Evolutionary conservation across 2,888 invertebrate species (phyloP).

Genomic region (Drosophila pseudotalamancana): DNA sequence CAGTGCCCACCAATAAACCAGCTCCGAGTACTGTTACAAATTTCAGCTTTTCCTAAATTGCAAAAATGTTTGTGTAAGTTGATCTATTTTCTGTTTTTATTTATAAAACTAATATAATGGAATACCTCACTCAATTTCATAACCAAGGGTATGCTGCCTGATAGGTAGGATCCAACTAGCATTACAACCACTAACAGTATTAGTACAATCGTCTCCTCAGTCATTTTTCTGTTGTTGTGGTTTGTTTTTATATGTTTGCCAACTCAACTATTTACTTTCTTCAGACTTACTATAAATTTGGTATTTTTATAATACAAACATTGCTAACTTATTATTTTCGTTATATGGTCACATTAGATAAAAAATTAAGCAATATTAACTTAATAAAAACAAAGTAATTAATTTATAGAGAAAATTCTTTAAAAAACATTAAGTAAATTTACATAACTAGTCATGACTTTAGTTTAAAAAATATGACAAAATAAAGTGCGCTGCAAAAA

Average conservation of each 20-base stretch:
- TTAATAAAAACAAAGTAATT: neutral
- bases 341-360: neutral
- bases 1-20: constrained; percentile 98
- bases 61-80: neutral
- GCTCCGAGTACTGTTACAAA: constrained; percentile 98
- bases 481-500: too few relatives aligned
- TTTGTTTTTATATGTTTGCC: constrained; percentile 38
- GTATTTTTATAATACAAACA: constrained; percentile 6
- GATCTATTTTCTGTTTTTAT: neutral
- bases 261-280: constrained; percentile 41
- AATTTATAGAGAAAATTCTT: neutral
- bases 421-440: neutral
- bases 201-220: constrained; percentile 92
- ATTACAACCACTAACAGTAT: constrained; percentile 94
- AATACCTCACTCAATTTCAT: constrained; percentile 96
- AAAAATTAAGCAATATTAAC: neutral
- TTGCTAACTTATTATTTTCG: neutral
- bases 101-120: constrained; percentile 40
- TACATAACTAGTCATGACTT: too few relatives aligned
- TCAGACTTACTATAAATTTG: neutral
- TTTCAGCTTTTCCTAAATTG: constrained; percentile 93
- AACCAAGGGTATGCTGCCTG: constrained; percentile 97
- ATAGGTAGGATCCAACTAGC: constrained; percentile 97
- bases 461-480: too few relatives aligned
- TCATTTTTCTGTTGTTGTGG: constrained; percentile 43